Conservation (phyloP, 2,888 invertebrate genomes). For the Drosophila borborema region DNA sequence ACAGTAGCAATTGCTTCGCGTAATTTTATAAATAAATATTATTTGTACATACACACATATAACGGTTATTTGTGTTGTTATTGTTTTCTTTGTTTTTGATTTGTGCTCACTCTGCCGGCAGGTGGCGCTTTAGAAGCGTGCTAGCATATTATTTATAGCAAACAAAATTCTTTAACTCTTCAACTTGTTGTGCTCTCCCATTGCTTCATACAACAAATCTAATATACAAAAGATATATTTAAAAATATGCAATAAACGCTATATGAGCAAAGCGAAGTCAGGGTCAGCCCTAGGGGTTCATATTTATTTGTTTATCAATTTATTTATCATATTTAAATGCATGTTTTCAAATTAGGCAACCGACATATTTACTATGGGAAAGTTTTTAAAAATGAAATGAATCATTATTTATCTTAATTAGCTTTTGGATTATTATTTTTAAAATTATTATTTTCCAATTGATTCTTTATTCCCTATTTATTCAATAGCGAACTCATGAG, state of each 20-base stretch:
- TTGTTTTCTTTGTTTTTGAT: constrained; percentile 29
- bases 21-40: constrained; percentile 52
- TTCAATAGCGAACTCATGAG: too few species aligned
- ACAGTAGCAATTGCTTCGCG: constrained; percentile 17
- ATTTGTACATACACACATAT: constrained; percentile 18
- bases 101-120: constrained; percentile 53
- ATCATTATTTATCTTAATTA: too few species aligned
- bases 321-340: not conserved
- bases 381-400: too few species aligned
- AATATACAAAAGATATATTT: not conserved
- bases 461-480: too few species aligned
- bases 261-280: not conserved
- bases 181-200: constrained; percentile 4
- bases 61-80: constrained; percentile 8
- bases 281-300: not conserved
- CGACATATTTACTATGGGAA: constrained; percentile 3
- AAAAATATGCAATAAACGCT: not conserved
- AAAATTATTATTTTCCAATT: too few species aligned
- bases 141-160: constrained; percentile 25
- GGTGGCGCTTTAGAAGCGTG: constrained; percentile 58
- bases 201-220: not conserved
- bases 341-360: not conserved
- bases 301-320: constrained; percentile 4
- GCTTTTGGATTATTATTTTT: too few species aligned
- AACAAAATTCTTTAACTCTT: not conserved